Conservation (phyloP, 30 jellyfish, hydroid and myxozoan species). For the Hydra vulgaris region DNA sequence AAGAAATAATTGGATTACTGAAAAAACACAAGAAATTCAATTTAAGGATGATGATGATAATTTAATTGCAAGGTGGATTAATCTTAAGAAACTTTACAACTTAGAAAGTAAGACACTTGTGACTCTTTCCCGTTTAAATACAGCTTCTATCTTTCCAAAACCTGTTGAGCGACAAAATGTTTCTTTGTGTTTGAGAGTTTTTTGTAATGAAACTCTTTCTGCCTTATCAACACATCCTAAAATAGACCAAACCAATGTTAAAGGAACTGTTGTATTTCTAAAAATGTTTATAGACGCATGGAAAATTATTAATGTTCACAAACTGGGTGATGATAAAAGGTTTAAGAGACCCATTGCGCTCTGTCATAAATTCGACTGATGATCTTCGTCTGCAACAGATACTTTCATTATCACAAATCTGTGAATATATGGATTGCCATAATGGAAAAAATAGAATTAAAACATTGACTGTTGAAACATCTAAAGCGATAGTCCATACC, state of each 20-base stretch:
- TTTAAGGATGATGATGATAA: slow-evolving; percentile 5
- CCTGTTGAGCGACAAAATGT: background rate
- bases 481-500: background rate
- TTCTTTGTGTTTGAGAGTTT: background rate
- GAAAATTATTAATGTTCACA: background rate
- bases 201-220: background rate
- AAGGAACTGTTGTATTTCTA: background rate
- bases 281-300: background rate
- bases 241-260: background rate
- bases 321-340: background rate
- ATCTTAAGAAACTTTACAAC: slow-evolving; percentile 3
- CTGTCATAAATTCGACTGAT: background rate
- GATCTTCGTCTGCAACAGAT: background rate
- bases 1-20: slow-evolving; percentile 8
- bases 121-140: background rate
- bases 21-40: slow-evolving; percentile 8
- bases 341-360: background rate
- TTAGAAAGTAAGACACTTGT: background rate
- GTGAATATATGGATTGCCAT: background rate
- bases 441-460: background rate
- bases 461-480: background rate
- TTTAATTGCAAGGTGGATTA: slow-evolving; percentile 1
- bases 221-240: background rate
- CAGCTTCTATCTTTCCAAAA: background rate
- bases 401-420: background rate